Conservation (phyloP, 2,888 invertebrate genomes). For the Marasmarcha lunaedactyla region DNA sequence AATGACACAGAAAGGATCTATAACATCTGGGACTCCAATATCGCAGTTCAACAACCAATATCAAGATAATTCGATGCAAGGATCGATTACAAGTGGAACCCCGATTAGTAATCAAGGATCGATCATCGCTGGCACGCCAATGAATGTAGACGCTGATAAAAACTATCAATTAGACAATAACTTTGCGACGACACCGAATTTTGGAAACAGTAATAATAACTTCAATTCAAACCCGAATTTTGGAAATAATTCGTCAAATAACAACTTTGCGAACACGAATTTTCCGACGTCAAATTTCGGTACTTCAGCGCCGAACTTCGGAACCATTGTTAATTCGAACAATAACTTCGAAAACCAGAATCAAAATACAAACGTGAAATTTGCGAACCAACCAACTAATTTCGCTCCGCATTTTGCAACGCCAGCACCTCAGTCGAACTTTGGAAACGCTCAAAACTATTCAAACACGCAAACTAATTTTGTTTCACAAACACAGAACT, state of each 20-base stretch:
- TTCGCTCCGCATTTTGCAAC: too few species aligned
- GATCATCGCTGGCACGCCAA: slow-evolving; percentile 3
- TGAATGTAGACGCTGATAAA: background rate
- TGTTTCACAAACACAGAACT: too few species aligned
- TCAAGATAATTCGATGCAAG: slow-evolving; percentile 6
- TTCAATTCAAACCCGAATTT: slow-evolving; percentile 2
- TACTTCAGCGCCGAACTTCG: background rate
- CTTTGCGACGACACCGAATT: background rate
- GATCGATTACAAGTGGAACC: slow-evolving; percentile 16
- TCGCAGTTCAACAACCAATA: background rate
- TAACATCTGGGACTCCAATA: slow-evolving; percentile 23
- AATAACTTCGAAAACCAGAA: background rate
- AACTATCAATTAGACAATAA: too few species aligned
- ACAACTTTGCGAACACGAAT: background rate
- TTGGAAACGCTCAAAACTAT: background rate
- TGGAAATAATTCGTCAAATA: background rate
- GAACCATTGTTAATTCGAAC: too few species aligned
- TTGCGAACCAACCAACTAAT: too few species aligned
- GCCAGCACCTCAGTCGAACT: too few species aligned
- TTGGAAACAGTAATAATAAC: background rate
- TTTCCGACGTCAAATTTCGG: background rate
- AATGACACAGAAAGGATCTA: slow-evolving; percentile 20
- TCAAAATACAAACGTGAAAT: too few species aligned
- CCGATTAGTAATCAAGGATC: slow-evolving; percentile 13
- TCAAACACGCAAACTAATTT: background rate